Evolutionary conservation across 53 echinoderm and acorn worm species (phyloP), one percentile per base, ranked within the genome.

Genomic region (Astropecten irregularis): DNA sequence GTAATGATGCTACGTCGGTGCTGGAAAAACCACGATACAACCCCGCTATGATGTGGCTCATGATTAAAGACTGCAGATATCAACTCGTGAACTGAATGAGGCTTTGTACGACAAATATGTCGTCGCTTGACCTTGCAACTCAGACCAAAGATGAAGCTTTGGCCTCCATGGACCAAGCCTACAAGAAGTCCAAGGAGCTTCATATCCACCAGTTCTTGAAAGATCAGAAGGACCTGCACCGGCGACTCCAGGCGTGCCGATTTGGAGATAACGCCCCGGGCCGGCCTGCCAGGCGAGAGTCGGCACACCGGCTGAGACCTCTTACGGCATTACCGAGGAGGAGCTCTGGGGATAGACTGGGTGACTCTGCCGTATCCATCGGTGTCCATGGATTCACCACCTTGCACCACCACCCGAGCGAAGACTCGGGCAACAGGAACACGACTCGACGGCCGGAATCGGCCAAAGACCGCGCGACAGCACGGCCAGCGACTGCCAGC

Each of bases 171-270:
- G 71, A 71, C 71, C 16, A 50, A 19, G 9, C 71, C 20, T 49
- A 50, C 51, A 18, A 23, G 27, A 15, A 51, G 50, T 71, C 71
- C 50, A 71, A 71, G 50, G 34, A 71, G 50, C 34, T 71, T 31
- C 71, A 71, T 10, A 71, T 71, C 30, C 71, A 50, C 31, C 71
- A 71, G 33, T 71, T 71, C 7, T 28, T 71, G 32, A 71, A 71
- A 19, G 71, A 71, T 18, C 71, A 71, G 50, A 71, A 71, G 71
- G 50, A 71, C 2, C 32, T 71, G 34, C 71, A 71, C n/a, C 71
- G 71, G 42, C 71, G 71, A 29, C 51, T 71, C 2, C 50, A 71
- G 50, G 15, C 48, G 31, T 71, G 50, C n/a, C 48, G 48, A 51
- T 71, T 71, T 31, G n/a, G 71, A 28, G 19, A n/a, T 2, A 27